Base-by-base conservation (phyloP, 2,113 vertebrate species). In the Phodopus roborovskii region DNA sequence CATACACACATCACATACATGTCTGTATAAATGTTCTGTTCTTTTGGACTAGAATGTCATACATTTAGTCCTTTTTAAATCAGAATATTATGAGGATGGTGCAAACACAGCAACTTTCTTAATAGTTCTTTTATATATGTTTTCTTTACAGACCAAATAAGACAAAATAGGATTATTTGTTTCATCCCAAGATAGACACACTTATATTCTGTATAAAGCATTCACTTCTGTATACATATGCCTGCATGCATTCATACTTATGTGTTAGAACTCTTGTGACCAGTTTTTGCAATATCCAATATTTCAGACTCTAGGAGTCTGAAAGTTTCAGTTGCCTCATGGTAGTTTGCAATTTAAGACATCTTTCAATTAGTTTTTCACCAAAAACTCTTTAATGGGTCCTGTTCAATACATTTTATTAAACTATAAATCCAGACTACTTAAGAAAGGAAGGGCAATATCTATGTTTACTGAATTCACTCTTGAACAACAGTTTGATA, bases 401-500 rank as follows among this genome's bases (percentile, higher is more conserved):
- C 90, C 58, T 30, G 75, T 1, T 1, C 7, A 45, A 93, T n/a
- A 86, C 22, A 28, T 13, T 81, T 91, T 42, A 93, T 5, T 56
- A 73, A 62, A 87, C 88, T 93, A 89, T 58, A n/a, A 91, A 5
- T 58, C 7, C 33, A 82, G 26, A 33, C 78, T 74, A 88, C 7
- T 53, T 85, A 86, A 88, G 20, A 36, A 88, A 88, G 20, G 45
- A 94, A 94, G 20, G n/a, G 53, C 33, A 89, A 50, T n/a, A 62
- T n/a, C 30, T 33, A 66, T 30, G 8, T 7, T 84, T 71, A 64
- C 19, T 70, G 15, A 91, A 77, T 60, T 79, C 48, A 50, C 53
- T 13, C 53, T 56, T 17, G 81, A 82, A 42, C 64, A 81, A 94
- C 53, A 15, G 10, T 9, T 73, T 79, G 75, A 5, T 50, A 56